Evolutionary conservation across 2,797 vertebrate species (phyloP), one percentile per base, ranked within the genome.

Genomic region (Sparidentex hasta): DNA sequence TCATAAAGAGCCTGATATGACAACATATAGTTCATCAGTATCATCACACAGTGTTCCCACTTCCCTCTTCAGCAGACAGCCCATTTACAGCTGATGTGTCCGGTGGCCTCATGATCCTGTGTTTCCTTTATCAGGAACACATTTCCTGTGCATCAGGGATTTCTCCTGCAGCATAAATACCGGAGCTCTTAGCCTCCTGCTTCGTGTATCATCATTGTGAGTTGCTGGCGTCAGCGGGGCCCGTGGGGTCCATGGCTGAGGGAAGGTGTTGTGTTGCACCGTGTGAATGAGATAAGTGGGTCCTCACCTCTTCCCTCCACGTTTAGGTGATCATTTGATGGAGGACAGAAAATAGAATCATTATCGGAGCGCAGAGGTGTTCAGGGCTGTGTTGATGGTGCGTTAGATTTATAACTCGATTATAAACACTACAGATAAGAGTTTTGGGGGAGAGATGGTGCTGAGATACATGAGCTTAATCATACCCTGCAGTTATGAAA

Each of bases 261-360:
- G 63, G 77, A 81, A 85, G 88, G 88, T 92, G 86, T 84, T 92
- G 81, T 81, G 77, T 90, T 88, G 77, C 85, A 74, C 67, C 65
- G 68, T 72, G 74, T 77, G 88, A 89, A 87, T 72, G 77, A 87
- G 82, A 88, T 73, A 81, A 86, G 90, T 77, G 80, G 69, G 65
- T 79, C 69, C 70, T 86, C 85, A 78, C 84, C 78, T 81, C 74
- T 75, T 79, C 20, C 57, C 25, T 71, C 81, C 69, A 71, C 65
- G 65, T 83, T 86, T 71, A 74, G 71, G 74, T 69, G 51, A 75
- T 81, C 7, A 71, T 69, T 78, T 76, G 50, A 87, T 72, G 27
- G 11, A 81, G 68, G 67, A 67, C 12, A 68, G 65, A 75, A 85
- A 71, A 76, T 33, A 50, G 52, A 82, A 61, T 65, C 27, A 3